These are phyloP conservation scores for Cryptosula pallasiana DNA, from an alignment of 2,888 invertebrate species.

Conservation along the genomic window DNA sequence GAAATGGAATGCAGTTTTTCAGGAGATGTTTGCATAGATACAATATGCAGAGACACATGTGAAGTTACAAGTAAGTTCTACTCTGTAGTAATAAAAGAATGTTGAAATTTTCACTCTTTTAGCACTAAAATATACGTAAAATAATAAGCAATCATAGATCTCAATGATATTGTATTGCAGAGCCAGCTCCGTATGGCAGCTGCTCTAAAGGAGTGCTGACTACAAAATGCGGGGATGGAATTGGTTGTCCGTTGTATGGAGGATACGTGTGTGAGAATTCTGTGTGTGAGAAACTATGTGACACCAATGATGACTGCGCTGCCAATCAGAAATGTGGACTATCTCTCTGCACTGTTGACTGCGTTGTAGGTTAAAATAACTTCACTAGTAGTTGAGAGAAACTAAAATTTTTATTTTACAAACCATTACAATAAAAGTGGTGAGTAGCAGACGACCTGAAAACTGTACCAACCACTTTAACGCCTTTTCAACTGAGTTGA, in stretches of 20 bases:
- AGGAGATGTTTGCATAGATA: conserved; percentile 1
- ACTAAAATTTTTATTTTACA: too few relatives aligned
- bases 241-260: neutral
- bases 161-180: neutral
- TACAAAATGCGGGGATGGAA: neutral
- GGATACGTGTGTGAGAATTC: conserved; percentile 7
- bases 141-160: neutral
- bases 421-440: too few relatives aligned
- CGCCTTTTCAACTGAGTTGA: too few relatives aligned
- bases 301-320: neutral
- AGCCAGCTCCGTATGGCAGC: neutral
- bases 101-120: neutral
- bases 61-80: neutral
- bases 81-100: neutral
- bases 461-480: too few relatives aligned
- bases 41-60: conserved; percentile 1
- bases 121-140: too few relatives aligned
- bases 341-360: neutral
- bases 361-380: neutral
- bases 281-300: conserved; percentile 11
- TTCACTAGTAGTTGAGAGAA: too few relatives aligned
- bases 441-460: too few relatives aligned
- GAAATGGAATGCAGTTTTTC: neutral
- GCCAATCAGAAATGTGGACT: neutral
- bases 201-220: neutral